Evolutionary conservation across 2,888 invertebrate genomes (phyloP), one percentile per base, ranked within the genome.

Genomic region (Mythimna loreyi): DNA sequence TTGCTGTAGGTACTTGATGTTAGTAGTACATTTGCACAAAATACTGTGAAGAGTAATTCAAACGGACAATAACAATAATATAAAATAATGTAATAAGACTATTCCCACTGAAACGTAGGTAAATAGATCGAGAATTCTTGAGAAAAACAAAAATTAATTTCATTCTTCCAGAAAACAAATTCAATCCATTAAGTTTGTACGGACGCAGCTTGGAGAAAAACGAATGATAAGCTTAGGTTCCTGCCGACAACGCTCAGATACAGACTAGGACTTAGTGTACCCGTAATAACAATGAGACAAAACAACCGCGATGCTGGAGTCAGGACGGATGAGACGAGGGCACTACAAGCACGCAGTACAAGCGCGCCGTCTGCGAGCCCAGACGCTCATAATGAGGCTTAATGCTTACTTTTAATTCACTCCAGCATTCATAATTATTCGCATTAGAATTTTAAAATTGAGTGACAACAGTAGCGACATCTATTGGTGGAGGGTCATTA

Each of bases 351-450:
- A 59, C 25, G n/a, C 25, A 19, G 30, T 16, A 21, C 63, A 40
- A n/a, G 40, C 6, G 36, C 1, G 7, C 40, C 19, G 59, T 47
- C 59, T 40, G 58, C 50, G 1, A 58, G 2, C 61, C 25, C 65
- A 58, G 67, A 56, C 67, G 13, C 25, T 28, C 7, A 30, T 65
- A 72, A 76, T 56, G 69, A 70, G 56, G 59, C 61, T 64, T 63
- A 61, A 25, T 59, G 74, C 67, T 71, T 65, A 55, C 58, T 83
- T 72, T 75, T 81, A 76, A 74, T 74, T 70, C 45, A 66, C 67
- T 68, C 16, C 56, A 40, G 60, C 66, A 58, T 63, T 78, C 66
- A 64, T 68, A 68, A 75, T 73, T 70, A 68, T 49, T 30, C 23
- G 59, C 70, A 58, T 69, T 75, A 68, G 52, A 63, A 67, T 81